Evolutionary conservation across 2,888 invertebrate species (phyloP).

Genomic region (Vanessa cardui): DNA sequence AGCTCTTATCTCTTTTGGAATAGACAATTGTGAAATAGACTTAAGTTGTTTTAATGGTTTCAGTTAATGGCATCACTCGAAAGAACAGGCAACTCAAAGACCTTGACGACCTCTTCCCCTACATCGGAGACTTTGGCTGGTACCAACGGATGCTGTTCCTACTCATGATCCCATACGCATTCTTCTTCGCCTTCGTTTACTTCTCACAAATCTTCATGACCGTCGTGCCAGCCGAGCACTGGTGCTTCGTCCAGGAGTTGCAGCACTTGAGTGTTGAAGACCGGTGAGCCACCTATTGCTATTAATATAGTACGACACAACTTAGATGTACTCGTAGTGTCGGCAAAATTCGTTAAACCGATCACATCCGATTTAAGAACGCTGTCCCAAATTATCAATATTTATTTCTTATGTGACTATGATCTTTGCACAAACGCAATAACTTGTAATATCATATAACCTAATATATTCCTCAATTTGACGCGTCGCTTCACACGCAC

Average conservation of each 20-base stretch:
- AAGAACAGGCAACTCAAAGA: slow-evolving; percentile 54
- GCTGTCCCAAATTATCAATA: too few species aligned
- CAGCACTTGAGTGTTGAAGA: slow-evolving; percentile 58
- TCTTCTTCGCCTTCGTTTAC: slow-evolving; percentile 78
- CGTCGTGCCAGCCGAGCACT: slow-evolving; percentile 65
- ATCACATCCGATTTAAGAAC: too few species aligned
- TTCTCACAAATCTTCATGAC: slow-evolving; percentile 79
- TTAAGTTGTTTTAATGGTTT: not conserved
- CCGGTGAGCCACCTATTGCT: slow-evolving; percentile 50
- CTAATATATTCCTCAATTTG: too few species aligned
- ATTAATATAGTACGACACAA: too few species aligned
- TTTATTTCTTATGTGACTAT: too few species aligned
- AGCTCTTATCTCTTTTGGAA: too few species aligned
- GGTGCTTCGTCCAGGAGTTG: slow-evolving; percentile 66
- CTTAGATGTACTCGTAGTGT: too few species aligned
- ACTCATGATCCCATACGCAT: slow-evolving; percentile 73
- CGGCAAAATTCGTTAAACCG: too few species aligned
- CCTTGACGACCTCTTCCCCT: slow-evolving; percentile 70
- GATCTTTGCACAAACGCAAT: too few species aligned
- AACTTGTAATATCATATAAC: too few species aligned
- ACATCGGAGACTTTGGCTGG: slow-evolving; percentile 74
- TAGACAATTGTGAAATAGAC: too few species aligned
- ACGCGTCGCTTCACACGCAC: too few species aligned
- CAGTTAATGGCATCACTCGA: slow-evolving; percentile 27
- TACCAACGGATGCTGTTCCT: slow-evolving; percentile 73